Percentiles rank a stretch among this genome's conserved stretches.
Conservation (phyloP, 2,797 vertebrate species). For the Meriones psammophilus region DNA sequence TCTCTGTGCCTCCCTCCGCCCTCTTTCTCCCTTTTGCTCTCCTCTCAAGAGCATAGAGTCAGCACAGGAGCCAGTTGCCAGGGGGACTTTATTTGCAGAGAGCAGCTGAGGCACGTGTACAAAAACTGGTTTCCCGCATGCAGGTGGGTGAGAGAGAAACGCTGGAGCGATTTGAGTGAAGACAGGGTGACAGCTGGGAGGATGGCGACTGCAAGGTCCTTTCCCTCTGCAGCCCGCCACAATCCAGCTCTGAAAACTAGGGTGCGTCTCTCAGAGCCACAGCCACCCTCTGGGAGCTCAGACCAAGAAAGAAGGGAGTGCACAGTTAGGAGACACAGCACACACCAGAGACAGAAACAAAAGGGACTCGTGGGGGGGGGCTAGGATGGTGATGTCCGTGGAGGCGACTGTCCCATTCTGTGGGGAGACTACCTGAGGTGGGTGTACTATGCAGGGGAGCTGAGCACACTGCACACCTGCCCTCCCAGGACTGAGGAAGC, state of each 20-base stretch:
- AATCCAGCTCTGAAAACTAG: background rate
- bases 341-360: background rate
- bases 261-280: background rate
- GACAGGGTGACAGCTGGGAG: background rate
- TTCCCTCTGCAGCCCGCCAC: accelerated
- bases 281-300: background rate
- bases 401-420: too few species aligned
- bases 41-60: background rate
- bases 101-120: background rate
- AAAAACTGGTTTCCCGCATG: background rate
- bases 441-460: background rate
- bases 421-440: background rate
- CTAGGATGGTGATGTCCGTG: accelerated
- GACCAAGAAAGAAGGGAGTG: accelerated
- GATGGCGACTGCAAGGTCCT: accelerated
- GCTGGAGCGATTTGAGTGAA: background rate
- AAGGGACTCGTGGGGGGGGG: accelerated
- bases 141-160: background rate
- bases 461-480: background rate
- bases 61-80: background rate
- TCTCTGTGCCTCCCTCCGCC: background rate
- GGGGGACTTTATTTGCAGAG: conserved; percentile 69
- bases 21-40: too few species aligned
- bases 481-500: background rate
- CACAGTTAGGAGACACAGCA: accelerated